Evolutionary conservation across 2,888 invertebrate genomes (phyloP).

Genomic region (Leucoma salicis): DNA sequence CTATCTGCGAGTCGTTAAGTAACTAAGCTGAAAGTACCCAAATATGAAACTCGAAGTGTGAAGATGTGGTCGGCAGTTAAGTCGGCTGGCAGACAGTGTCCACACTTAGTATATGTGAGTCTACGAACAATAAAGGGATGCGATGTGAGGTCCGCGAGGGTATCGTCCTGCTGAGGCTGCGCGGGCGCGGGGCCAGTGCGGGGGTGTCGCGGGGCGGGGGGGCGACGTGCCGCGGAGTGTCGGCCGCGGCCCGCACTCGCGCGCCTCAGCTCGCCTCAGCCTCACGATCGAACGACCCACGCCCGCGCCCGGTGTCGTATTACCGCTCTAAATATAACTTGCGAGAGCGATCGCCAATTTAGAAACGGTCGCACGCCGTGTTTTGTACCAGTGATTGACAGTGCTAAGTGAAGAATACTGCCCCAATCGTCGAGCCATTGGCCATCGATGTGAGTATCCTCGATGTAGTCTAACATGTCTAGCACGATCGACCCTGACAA

Average conservation of each 20-base stretch:
- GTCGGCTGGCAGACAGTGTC: slow-evolving; percentile 19
- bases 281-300: slow-evolving; percentile 70
- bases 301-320: slow-evolving; percentile 78
- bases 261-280: slow-evolving; percentile 61
- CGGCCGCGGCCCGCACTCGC: slow-evolving; percentile 54
- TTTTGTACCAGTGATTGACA: slow-evolving; percentile 81
- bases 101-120: slow-evolving; percentile 18
- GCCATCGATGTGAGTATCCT: slow-evolving; percentile 66
- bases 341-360: slow-evolving; percentile 80
- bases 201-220: slow-evolving; percentile 8
- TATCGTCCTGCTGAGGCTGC: slow-evolving; percentile 67
- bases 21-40: too few species aligned
- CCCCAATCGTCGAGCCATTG: slow-evolving; percentile 49
- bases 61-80: slow-evolving; percentile 40
- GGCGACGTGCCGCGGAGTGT: slow-evolving; percentile 14
- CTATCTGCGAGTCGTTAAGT: too few species aligned
- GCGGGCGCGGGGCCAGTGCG: slow-evolving; percentile 27
- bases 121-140: slow-evolving; percentile 41
- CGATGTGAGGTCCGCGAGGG: slow-evolving; percentile 42
- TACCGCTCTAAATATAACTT: slow-evolving; percentile 79
- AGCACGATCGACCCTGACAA: slow-evolving; percentile 33
- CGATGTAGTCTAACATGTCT: slow-evolving; percentile 18
- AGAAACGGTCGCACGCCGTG: slow-evolving; percentile 76
- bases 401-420: slow-evolving; percentile 75
- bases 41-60: slow-evolving; percentile 33